A percentile compares a stretch with the other conserved stretches of the same genome.
Conservation (phyloP, 2,113 vertebrate genomes). For the Hippocampus mohnikei region DNA sequence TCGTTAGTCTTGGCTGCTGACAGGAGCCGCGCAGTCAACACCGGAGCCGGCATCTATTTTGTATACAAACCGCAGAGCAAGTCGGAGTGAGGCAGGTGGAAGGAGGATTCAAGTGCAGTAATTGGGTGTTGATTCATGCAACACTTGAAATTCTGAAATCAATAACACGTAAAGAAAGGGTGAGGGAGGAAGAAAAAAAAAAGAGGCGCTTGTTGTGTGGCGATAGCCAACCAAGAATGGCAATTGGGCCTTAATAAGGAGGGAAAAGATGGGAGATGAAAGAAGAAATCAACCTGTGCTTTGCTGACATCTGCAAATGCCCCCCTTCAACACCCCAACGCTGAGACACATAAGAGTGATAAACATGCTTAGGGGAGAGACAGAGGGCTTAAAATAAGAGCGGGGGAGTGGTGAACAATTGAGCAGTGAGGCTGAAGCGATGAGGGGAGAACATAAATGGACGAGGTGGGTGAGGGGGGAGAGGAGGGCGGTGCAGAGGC, state of each 20-base stretch:
- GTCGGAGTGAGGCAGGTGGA: background rate
- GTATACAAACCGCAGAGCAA: background rate
- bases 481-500: conserved; percentile 32
- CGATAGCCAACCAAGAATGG: conserved; percentile 3
- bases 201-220: background rate
- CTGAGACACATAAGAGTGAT: conserved; percentile 13
- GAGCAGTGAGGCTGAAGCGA: conserved; percentile 54
- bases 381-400: conserved; percentile 12
- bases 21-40: background rate
- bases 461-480: conserved; percentile 36
- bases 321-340: conserved; percentile 18
- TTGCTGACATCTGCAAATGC: conserved; percentile 47
- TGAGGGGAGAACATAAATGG: conserved; percentile 37
- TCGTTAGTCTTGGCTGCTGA: background rate
- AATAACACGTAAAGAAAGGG: background rate
- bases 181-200: background rate
- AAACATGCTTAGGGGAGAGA: conserved; percentile 29
- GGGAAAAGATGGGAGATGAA: background rate
- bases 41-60: background rate
- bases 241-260: conserved; percentile 6
- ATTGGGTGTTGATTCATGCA: background rate
- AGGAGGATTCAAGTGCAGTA: background rate
- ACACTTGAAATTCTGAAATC: background rate
- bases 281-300: conserved; percentile 22
- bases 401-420: conserved; percentile 30